Evolutionary conservation across 2,888 invertebrate genomes (phyloP).

Genomic region (Spisula subtruncata): DNA sequence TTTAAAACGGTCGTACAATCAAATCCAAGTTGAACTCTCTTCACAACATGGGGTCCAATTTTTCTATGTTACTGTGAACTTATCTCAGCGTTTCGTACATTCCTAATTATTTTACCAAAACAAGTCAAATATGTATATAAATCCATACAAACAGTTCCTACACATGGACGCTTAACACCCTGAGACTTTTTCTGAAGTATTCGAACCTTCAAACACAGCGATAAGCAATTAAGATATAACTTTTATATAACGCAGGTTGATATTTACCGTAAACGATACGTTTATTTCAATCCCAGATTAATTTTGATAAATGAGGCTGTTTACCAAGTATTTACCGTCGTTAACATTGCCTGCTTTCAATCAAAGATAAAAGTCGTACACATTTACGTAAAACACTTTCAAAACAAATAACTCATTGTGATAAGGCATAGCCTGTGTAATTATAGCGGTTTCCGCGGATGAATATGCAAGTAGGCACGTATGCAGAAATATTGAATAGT

Average conservation of each 20-base stretch:
- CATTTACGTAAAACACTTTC: neutral
- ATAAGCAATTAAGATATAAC: conserved; percentile 10
- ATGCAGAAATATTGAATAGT: no score
- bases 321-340: neutral
- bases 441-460: neutral
- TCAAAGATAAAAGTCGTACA: conserved; percentile 7
- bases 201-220: neutral
- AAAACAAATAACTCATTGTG: conserved; percentile 1
- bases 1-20: neutral
- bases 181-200: neutral
- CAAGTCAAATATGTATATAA: neutral
- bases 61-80: neutral
- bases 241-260: neutral
- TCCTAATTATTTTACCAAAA: neutral
- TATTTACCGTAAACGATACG: conserved; percentile 12
- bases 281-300: conserved; percentile 20
- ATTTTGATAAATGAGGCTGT: conserved; percentile 19
- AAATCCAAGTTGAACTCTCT: neutral
- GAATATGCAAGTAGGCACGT: no score
- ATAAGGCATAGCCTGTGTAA: neutral
- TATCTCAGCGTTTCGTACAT: neutral
- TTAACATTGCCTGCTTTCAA: neutral
- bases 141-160: neutral
- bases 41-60: neutral
- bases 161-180: neutral